Conservation (phyloP, 2,888 invertebrate species). For the Limulus polyphemus region DNA sequence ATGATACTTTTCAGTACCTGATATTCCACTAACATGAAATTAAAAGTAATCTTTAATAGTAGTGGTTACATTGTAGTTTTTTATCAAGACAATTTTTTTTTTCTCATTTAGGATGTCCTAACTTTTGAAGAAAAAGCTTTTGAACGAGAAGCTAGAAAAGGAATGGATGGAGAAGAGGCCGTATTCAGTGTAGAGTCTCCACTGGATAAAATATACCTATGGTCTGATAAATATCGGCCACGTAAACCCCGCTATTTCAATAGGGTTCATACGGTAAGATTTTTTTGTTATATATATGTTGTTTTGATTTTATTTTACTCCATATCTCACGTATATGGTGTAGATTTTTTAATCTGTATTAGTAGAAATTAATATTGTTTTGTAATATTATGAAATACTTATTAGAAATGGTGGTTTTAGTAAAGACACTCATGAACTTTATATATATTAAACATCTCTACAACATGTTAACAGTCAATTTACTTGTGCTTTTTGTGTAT, state of each 20-base stretch:
- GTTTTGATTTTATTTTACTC: too few species aligned
- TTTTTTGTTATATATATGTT: background rate
- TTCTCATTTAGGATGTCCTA: constrained; percentile 36
- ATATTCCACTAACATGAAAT: background rate
- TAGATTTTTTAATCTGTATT: too few species aligned
- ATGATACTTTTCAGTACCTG: too few species aligned
- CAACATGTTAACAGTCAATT: too few species aligned
- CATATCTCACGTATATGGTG: too few species aligned
- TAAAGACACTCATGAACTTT: too few species aligned
- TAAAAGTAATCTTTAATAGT: constrained; percentile 2
- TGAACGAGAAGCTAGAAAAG: constrained; percentile 66
- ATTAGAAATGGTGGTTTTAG: too few species aligned
- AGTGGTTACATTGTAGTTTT: too few species aligned
- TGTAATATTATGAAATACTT: too few species aligned
- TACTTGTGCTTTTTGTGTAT: background rate
- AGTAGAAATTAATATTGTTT: too few species aligned
- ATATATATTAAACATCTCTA: too few species aligned
- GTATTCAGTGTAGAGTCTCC: constrained; percentile 76
- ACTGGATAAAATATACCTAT: constrained; percentile 66
- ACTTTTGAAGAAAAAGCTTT: constrained; percentile 53
- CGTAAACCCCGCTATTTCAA: constrained; percentile 97
- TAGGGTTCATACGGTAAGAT: constrained; percentile 51
- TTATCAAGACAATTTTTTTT: background rate
- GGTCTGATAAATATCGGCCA: constrained; percentile 97
- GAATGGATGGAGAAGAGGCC: constrained; percentile 73